A percentile compares a stretch with the other conserved stretches of the same genome.
Conservation (phyloP, 2,888 invertebrate species). For the Marronus borbonicus region DNA sequence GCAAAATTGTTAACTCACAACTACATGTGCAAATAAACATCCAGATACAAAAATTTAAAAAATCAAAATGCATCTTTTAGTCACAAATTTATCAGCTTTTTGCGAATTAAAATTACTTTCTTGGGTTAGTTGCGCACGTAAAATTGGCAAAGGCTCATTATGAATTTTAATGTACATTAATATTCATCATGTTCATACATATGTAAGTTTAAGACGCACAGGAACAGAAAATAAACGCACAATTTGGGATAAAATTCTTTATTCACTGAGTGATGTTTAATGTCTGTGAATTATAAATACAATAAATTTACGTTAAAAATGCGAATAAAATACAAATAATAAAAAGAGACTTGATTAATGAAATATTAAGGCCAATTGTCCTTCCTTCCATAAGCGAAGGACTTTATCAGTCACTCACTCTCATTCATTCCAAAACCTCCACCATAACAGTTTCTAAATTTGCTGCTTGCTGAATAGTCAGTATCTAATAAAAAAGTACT, state of each 20-base stretch:
- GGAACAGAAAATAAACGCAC: neutral
- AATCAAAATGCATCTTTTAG: no score
- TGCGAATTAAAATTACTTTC: no score
- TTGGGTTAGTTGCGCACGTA: no score
- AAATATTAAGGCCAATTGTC: conserved; percentile 66
- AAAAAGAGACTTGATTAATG: conserved; percentile 64
- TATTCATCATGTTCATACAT: neutral
- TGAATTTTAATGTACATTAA: no score
- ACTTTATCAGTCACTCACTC: conserved; percentile 49
- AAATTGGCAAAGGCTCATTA: no score
- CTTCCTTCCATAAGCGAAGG: conserved; percentile 28
- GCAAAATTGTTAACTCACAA: no score
- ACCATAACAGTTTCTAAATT: conserved; percentile 58
- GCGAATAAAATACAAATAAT: conserved; percentile 66
- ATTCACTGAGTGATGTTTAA: conserved; percentile 60
- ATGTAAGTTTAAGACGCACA: neutral
- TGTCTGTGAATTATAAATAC: conserved; percentile 64
- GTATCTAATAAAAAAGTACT: conserved; percentile 27
- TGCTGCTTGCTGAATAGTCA: conserved; percentile 39
- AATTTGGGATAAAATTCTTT: conserved; percentile 56
- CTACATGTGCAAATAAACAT: no score
- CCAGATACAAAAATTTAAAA: no score
- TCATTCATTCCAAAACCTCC: conserved; percentile 61
- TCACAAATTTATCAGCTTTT: no score
- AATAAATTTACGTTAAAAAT: conserved; percentile 59